Percentiles rank a stretch among this genome's conserved stretches.
These are phyloP conservation scores for Stenodema calcarata DNA, from an alignment of 2,888 invertebrate species.

Conservation along the genomic window DNA sequence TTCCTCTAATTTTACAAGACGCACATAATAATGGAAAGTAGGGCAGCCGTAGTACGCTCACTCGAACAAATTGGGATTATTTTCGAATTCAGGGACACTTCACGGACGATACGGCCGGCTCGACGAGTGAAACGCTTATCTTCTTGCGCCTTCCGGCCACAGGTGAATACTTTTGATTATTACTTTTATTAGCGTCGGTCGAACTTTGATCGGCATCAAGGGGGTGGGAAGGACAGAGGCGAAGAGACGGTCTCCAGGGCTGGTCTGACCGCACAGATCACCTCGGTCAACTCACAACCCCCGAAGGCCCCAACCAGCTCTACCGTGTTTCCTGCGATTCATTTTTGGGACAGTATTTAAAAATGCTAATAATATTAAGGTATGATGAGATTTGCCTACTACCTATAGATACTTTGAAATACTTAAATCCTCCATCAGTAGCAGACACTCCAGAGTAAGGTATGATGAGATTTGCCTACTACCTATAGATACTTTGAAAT, in stretches of 20 bases:
- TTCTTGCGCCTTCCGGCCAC: background rate
- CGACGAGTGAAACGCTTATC: background rate
- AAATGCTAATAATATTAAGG: no score
- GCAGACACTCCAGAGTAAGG: no score
- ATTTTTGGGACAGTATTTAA: background rate
- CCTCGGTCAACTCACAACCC: background rate
- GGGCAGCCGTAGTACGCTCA: no score
- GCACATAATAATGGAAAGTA: no score
- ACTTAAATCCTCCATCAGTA: no score
- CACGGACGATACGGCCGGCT: no score
- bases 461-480: background rate
- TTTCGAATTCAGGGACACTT: no score
- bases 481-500: no score
- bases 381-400: background rate
- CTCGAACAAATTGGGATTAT: no score
- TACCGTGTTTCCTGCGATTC: background rate
- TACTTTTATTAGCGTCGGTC: background rate
- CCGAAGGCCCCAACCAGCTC: background rate
- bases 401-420: no score
- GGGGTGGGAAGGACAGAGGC: background rate
- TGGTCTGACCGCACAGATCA: background rate
- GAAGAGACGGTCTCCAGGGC: background rate
- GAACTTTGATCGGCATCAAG: background rate
- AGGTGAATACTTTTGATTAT: background rate
- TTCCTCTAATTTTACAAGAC: no score